Base-by-base conservation (phyloP, 2,888 invertebrate genomes). In the Cosmopolites sordidus region DNA sequence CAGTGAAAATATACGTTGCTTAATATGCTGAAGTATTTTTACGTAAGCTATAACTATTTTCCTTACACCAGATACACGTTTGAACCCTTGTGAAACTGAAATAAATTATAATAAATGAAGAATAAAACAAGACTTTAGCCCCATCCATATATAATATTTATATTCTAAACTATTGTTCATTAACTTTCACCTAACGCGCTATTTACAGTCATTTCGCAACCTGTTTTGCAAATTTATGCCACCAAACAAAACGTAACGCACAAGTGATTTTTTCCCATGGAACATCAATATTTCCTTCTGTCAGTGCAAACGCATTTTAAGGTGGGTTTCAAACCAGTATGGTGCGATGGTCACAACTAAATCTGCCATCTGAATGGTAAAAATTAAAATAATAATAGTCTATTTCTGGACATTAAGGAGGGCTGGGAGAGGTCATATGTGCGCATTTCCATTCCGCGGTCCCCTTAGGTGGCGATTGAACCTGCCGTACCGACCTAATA, bases 321-420 rank as follows among this genome's bases (percentile, higher is more conserved):
- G 43, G 41, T 49, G 54, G 48, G 45, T 48, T 29, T 37, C 16
- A 47, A 51, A 51, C 47, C 44, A 43, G 54, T 55, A 48, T 29
- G n/a, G 17, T 22, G 22, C 40, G 16, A 50, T 50, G 44, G 43
- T 29, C 27, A 29, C 44, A 14, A 4, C 33, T 33, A 33, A 33
- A 12, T 33, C 33, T 33, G 46, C 15, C 44, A 18, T 9, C 40
- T 44, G 40, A 51, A 39, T 44, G 39, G 46, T 33, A 52, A 52
- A 52, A 43, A 52, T 52, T 52, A 41, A 18, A 46, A 52, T 52
- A 52, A 52, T 52, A 52, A 52, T 47, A 30, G 52, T 41, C 56
- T 38, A 59, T 61, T 61, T 58, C 59, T 59, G 61, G 59, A 56
- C 53, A 58, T 62, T 60, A 62, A 61, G 56, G 60, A 59, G 62